Percentiles rank a stretch among this genome's conserved stretches.
These are phyloP conservation scores for Lytechinus pictus DNA, from an alignment of 35 echinoderm and acorn worm genomes.

Conservation along the genomic window DNA sequence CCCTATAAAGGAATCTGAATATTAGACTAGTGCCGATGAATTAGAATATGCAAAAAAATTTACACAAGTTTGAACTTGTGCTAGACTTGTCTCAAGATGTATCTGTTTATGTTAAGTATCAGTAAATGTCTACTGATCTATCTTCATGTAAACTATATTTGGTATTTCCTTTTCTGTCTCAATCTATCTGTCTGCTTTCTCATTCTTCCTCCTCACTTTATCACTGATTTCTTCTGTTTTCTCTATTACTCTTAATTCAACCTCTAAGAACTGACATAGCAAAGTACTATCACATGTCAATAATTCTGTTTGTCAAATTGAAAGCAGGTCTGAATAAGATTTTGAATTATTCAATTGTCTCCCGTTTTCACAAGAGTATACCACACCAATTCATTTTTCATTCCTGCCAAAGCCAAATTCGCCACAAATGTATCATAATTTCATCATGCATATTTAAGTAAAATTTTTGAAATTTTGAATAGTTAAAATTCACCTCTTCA, in stretches of 20 bases:
- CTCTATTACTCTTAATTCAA: background rate
- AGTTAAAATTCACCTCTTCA: too few species aligned
- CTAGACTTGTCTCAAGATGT: too few species aligned
- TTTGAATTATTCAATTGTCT: slow-evolving; percentile 6
- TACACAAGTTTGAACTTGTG: too few species aligned
- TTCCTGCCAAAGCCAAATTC: background rate
- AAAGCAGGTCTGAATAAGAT: background rate
- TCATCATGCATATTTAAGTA: background rate
- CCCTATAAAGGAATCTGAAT: too few species aligned
- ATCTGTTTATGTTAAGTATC: too few species aligned
- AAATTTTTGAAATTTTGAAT: too few species aligned
- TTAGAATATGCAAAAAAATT: too few species aligned
- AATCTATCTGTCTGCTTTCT: background rate
- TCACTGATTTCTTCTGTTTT: background rate
- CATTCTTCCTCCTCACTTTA: background rate
- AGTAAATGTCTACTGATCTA: too few species aligned
- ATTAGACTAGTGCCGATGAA: too few species aligned
- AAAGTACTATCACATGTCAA: slow-evolving; percentile 2
- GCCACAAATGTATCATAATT: background rate
- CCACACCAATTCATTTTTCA: background rate
- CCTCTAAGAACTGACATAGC: background rate
- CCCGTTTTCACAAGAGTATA: slow-evolving; percentile 10
- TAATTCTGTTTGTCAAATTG: background rate
- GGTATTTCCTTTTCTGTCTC: background rate
- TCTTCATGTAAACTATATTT: too few species aligned